phyloP scores from a whole-genome alignment of 2,888 invertebrate genomes.

The Apodemia zela region DNA sequence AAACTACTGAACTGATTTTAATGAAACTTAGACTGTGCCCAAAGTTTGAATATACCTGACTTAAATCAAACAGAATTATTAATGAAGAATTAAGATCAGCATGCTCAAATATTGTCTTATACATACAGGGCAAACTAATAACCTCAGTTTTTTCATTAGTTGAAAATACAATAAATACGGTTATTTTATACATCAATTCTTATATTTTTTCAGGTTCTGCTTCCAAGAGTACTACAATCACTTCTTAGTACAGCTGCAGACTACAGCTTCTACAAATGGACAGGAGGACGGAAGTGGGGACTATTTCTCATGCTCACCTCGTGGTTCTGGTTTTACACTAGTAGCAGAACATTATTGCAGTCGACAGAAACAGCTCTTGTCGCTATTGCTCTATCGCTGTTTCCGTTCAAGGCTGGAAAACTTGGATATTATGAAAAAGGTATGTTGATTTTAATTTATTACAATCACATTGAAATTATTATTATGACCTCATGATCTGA shows the following conservation, averaged over 20 bases:
- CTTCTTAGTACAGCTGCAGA: constrained; percentile 88
- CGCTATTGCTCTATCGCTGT: constrained; percentile 89
- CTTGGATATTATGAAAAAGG: constrained; percentile 60
- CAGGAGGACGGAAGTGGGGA: constrained; percentile 87
- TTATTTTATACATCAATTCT: too few species aligned
- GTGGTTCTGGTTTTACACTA: constrained; percentile 96
- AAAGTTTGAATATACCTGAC: too few species aligned
- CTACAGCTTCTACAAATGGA: constrained; percentile 85
- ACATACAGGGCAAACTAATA: too few species aligned
- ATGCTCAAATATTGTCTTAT: too few species aligned
- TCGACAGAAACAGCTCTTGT: constrained; percentile 91
- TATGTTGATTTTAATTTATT: constrained; percentile 28
- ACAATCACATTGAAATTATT: neutral
- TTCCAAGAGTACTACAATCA: constrained; percentile 92
- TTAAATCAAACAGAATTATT: too few species aligned
- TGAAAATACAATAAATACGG: too few species aligned
- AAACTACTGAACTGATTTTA: too few species aligned
- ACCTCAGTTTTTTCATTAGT: too few species aligned
- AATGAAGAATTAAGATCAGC: too few species aligned
- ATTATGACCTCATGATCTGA: too few species aligned
- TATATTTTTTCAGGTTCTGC: constrained; percentile 75
- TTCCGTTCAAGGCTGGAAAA: constrained; percentile 82
- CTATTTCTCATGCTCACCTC: constrained; percentile 86
- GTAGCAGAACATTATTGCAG: constrained; percentile 93
- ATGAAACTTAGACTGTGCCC: too few species aligned